Percentiles rank a stretch among this genome's conserved stretches.
phyloP scores from a whole-genome alignment of 1,140 invertebrate genomes.

The Eufriesea mexicana region DNA sequence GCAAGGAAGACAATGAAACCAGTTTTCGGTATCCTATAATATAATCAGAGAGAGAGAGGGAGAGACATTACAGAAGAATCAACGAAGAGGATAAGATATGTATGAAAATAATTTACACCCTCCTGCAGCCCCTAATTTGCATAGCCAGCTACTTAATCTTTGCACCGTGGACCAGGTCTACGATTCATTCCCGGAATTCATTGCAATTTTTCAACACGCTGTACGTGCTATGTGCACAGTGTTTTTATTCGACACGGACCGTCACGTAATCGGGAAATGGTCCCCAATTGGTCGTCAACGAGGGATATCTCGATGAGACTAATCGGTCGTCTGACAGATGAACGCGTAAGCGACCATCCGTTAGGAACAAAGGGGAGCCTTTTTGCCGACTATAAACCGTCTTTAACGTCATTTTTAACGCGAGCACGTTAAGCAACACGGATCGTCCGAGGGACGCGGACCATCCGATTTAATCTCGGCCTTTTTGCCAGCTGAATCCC shows the following conservation, averaged over 20 bases:
- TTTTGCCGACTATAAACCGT: not conserved
- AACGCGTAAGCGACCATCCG: not conserved
- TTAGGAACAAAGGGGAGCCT: not conserved
- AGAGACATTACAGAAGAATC: too few relatives aligned
- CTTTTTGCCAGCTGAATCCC: conserved; percentile 30
- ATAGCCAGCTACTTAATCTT: conserved; percentile 1
- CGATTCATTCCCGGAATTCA: not conserved
- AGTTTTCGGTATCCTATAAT: too few relatives aligned
- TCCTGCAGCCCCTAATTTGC: conserved; percentile 4
- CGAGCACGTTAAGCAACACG: not conserved
- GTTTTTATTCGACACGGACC: not conserved
- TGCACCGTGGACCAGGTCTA: not conserved
- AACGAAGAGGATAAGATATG: not conserved
- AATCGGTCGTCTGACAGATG: not conserved
- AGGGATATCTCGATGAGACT: not conserved
- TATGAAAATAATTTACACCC: not conserved
- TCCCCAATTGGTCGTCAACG: not conserved
- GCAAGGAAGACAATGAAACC: too few relatives aligned
- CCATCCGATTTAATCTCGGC: conserved; percentile 31
- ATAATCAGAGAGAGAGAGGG: too few relatives aligned
- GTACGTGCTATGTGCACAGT: too few relatives aligned
- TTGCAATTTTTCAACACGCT: not conserved
- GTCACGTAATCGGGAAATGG: too few relatives aligned
- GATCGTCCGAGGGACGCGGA: not conserved
- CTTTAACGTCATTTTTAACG: conserved; percentile 19